Evolutionary conservation across 2,888 invertebrate genomes (phyloP), one percentile per base, ranked within the genome.

Genomic region (Eristalis intricaria): DNA sequence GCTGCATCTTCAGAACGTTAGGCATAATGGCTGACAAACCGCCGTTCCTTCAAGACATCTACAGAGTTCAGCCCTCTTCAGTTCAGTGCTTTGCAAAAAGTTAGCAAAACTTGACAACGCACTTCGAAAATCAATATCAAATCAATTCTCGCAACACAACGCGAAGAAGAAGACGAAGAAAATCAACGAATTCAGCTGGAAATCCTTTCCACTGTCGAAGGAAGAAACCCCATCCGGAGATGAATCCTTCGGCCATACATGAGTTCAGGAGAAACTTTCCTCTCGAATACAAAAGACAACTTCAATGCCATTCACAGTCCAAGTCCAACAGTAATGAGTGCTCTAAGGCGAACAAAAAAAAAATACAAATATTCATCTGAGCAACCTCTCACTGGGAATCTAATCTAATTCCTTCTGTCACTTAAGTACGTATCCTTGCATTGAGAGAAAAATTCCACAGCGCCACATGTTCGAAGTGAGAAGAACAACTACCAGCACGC

Each of bases 361-460:
- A 22, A 35, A 38, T 22, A 50, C 50, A 50, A 50, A 50, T 50
- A 50, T 40, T 23, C 60, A 60, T 60, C 60, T 35, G 38, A 65
- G 38, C 74, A 63, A 61, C 68, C 22, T 69, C 63, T 22, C 26
- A 61, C 23, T 32, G 26, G 58, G 68, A 68, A 69, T 76, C 68
- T 78, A 50, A 71, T 78, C 56, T 78, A 65, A 78, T 78, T 78
- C 40, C 19, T 71, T 40, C 65, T 43, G 71, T 71, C 58, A 60
- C 32, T 79, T 64, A 50, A 63, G 61, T 50, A 50, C 19, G 26
- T 64, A 78, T 77, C 43, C 61, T 60, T 40, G 38, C n/a, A 70
- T 7, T 15, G 11, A 70, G 22, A 19, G 22, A 19, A 29, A 78
- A 23, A 71, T 40, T 26, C 38, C 61, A 73, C 35, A 61, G 19